A percentile compares a stretch with the other conserved stretches of the same genome.
Conservation (phyloP, 2,888 invertebrate species). For the Lordiphosa andalusiaca region DNA sequence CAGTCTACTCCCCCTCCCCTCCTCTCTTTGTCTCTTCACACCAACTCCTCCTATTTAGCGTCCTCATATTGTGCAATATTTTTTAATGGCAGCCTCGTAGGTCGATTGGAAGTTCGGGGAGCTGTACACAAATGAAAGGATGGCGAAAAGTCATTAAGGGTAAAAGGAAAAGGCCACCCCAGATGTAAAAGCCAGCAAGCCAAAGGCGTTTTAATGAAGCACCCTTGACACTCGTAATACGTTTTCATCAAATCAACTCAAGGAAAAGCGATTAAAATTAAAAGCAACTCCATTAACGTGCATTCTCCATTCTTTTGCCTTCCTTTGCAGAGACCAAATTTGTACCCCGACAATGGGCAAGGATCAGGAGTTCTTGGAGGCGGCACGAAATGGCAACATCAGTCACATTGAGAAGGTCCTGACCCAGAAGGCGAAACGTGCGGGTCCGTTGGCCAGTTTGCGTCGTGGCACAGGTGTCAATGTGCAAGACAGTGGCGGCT, state of each 20-base stretch:
- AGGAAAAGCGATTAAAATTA: conserved; percentile 40
- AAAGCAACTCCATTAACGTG: conserved; percentile 42
- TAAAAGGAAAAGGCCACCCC: conserved; percentile 42
- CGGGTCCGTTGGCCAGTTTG: conserved; percentile 95
- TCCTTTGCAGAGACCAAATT: neutral
- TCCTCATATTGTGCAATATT: conserved; percentile 50
- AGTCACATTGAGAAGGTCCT: conserved; percentile 94
- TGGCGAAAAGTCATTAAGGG: conserved; percentile 61
- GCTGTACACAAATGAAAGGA: conserved; percentile 39
- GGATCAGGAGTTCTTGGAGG: conserved; percentile 97
- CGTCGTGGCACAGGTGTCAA: conserved; percentile 94
- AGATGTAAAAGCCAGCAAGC: conserved; percentile 43
- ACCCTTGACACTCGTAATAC: conserved; percentile 66
- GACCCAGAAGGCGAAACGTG: conserved; percentile 92
- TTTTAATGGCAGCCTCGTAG: conserved; percentile 37
- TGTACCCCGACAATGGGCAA: conserved; percentile 88
- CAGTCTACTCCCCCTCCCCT: conserved; percentile 4
- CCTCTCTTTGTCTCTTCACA: neutral
- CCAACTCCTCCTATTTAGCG: conserved; percentile 10
- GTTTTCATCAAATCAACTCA: conserved; percentile 54
- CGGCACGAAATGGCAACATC: conserved; percentile 95
- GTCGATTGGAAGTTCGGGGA: conserved; percentile 24
- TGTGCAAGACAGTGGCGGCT: conserved; percentile 95
- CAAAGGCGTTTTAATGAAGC: conserved; percentile 65
- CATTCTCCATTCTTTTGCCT: neutral